Evolutionary conservation across 1,140 invertebrate species (phyloP).

Genomic region (Eubasilissa regina): DNA sequence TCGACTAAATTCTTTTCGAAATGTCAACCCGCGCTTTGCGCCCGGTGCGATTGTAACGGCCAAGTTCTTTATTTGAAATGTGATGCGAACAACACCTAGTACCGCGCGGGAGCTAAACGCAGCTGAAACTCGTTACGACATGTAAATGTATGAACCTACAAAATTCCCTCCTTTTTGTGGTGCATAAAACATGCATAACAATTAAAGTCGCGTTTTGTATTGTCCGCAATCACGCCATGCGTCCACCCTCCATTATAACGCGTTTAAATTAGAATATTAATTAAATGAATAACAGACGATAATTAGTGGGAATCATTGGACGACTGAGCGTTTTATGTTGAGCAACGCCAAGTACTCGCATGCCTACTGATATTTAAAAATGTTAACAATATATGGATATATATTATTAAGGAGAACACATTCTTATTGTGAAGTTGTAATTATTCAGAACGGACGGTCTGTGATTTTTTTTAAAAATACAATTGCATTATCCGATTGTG

Average conservation of each 20-base stretch:
- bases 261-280: constrained; percentile 21
- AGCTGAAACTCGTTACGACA: background rate
- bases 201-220: constrained; percentile 1
- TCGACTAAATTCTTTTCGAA: no score
- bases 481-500: no score
- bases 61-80: constrained; percentile 10
- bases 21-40: no score
- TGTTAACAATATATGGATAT: no score
- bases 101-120: background rate
- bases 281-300: background rate
- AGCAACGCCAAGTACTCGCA: no score
- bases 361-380: no score
- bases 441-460: no score
- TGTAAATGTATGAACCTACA: background rate
- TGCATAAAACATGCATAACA: constrained; percentile 17
- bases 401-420: no score
- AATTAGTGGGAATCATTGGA: no score
- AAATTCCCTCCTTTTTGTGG: constrained; percentile 17
- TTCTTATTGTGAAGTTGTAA: no score
- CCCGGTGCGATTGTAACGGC: background rate
- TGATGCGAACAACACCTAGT: background rate
- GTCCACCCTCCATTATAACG: background rate
- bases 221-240: constrained; percentile 4
- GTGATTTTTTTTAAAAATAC: no score
- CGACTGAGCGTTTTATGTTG: no score